Evolutionary conservation across 2,113 vertebrate genomes (phyloP), one percentile per base, ranked within the genome.

Genomic region (Heliornis fulica): DNA sequence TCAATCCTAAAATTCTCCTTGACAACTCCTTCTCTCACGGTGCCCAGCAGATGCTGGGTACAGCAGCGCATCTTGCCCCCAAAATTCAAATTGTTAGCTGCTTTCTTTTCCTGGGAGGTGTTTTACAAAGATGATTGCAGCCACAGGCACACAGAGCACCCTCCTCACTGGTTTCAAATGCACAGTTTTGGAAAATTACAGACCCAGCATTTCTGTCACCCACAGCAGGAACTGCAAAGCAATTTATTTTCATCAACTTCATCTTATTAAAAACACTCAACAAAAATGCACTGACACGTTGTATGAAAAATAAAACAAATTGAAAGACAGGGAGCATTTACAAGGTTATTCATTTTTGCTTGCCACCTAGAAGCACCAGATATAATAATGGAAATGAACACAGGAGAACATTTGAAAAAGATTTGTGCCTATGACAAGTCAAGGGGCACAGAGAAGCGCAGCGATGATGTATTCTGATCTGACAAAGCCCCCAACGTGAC

Each of bases 201-300:
- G 66, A 93, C 68, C 88, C 60, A 95, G 90, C 92, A 91, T 91
- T 96, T 96, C 93, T 96, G 94, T 96, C 93, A 97, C 90, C 87
- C 90, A 92, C 95, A 95, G 92, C 82, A 96, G 96, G 90, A 97
- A 88, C 92, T 91, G 94, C 46, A 72, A 88, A 93, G 85, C 89
- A 97, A 94, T 97, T 95, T 93, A 95, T 97, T 97, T 96, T 96
- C 93, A 96, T 95, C 95, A 96, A 79, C 87, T 94, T 95, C 85
- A 83, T 86, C 93, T 93, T 94, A 97, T 91, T 96, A 96, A 96
- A 96, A 96, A 87, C 90, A 86, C 72, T 94, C 86, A 85, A 90
- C 87, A 87, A 95, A 94, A 96, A 87, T 53, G 84, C 89, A 94
- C 88, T 93, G 96, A 96, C 96, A 84, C 0, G 10, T 71, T 56